Percentiles rank a stretch among this genome's conserved stretches.
phyloP scores from a whole-genome alignment of 2,888 invertebrate species.

The Drosophila cognata region DNA sequence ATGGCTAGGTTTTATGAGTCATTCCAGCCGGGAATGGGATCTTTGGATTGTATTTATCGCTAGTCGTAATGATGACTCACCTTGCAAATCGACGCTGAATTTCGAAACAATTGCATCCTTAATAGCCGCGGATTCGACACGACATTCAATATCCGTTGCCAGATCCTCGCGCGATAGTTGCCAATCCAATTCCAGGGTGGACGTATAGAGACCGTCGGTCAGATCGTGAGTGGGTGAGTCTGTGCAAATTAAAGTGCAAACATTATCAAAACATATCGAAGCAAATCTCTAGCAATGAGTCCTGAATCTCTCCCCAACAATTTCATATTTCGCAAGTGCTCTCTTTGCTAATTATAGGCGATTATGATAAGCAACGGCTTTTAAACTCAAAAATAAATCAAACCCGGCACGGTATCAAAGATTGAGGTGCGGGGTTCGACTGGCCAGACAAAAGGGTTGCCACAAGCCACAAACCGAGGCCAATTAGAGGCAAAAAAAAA shows the following conservation, averaged over 20 bases:
- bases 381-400: slow-evolving; percentile 48
- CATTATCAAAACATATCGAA: slow-evolving; percentile 1
- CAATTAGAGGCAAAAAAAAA: slow-evolving; percentile 47
- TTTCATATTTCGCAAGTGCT: slow-evolving; percentile 21
- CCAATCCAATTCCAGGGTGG: slow-evolving; percentile 88
- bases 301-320: background rate
- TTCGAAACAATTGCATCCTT: slow-evolving; percentile 85
- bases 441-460: slow-evolving; percentile 47
- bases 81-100: slow-evolving; percentile 88
- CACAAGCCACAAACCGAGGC: slow-evolving; percentile 46
- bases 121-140: slow-evolving; percentile 87
- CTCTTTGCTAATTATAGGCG: slow-evolving; percentile 49
- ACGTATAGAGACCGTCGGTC: slow-evolving; percentile 88
- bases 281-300: background rate
- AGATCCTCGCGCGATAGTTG: slow-evolving; percentile 89
- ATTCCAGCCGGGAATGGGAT: slow-evolving; percentile 1
- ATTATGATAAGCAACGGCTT: slow-evolving; percentile 60
- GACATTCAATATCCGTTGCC: slow-evolving; percentile 89
- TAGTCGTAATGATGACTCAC: slow-evolving; percentile 84
- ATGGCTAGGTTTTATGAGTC: slow-evolving; percentile 34
- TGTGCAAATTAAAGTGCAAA: slow-evolving; percentile 70
- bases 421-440: slow-evolving; percentile 15
- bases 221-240: slow-evolving; percentile 86
- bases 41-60: slow-evolving; percentile 18
- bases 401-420: slow-evolving; percentile 40